A percentile compares a stretch with the other conserved stretches of the same genome.
Evolutionary conservation across 2,797 vertebrate genomes (phyloP).

Genomic region (Channa striata): DNA sequence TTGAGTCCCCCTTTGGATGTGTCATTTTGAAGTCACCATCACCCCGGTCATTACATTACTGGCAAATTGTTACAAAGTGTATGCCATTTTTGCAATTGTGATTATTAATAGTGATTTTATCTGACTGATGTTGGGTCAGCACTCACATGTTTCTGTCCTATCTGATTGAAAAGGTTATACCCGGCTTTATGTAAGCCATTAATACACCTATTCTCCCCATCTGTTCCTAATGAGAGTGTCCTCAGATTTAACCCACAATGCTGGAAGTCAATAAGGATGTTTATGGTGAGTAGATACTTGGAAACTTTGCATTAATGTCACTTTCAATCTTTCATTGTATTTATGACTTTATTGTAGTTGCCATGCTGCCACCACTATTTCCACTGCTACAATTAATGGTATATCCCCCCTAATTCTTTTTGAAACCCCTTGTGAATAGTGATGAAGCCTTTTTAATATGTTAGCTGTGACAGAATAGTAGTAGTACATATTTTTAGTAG

Average conservation of each 20-base stretch:
- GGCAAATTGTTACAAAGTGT: background rate
- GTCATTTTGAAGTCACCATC: background rate
- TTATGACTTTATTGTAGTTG: background rate
- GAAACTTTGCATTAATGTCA: background rate
- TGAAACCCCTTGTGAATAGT: background rate
- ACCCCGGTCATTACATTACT: background rate
- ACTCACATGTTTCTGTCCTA: conserved; percentile 58
- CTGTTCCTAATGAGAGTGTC: conserved; percentile 37
- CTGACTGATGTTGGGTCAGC: conserved; percentile 32
- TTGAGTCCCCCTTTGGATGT: background rate
- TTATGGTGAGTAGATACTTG: background rate
- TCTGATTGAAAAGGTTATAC: conserved; percentile 31
- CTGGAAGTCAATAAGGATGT: conserved; percentile 5
- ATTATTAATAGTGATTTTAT: conserved; percentile 10
- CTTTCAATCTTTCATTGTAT: background rate
- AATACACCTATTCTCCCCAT: conserved; percentile 60
- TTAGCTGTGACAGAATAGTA: background rate
- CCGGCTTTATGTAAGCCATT: conserved; percentile 62
- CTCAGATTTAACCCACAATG: conserved; percentile 1
- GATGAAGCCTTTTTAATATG: background rate
- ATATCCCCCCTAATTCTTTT: background rate
- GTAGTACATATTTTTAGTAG: background rate
- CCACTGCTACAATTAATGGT: background rate
- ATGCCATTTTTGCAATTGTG: background rate
- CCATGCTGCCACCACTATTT: too few relatives aligned